phyloP scores from a whole-genome alignment of 2,888 invertebrate genomes.

The Bhutanitis thaidina region DNA sequence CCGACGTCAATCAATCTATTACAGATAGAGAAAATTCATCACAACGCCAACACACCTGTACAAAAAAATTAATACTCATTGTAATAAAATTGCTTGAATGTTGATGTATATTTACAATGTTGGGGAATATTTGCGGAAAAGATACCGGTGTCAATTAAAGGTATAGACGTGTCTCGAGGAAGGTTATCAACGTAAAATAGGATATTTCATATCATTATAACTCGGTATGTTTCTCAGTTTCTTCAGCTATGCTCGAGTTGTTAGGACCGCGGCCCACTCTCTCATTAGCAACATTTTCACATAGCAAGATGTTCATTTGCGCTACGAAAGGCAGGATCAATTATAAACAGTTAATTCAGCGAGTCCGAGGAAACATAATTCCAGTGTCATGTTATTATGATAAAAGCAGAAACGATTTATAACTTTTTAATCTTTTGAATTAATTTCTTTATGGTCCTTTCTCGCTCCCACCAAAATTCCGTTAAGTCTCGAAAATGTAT shows the following conservation, averaged over 20 bases:
- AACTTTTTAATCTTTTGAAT: neutral
- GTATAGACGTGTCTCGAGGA: neutral
- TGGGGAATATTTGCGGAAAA: too few relatives aligned
- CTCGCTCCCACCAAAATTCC: slow-evolving; percentile 15
- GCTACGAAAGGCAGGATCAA: slow-evolving; percentile 58
- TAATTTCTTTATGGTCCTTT: neutral
- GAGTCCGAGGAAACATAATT: slow-evolving; percentile 58
- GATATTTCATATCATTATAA: neutral
- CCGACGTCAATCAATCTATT: neutral
- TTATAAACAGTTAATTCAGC: slow-evolving; percentile 73
- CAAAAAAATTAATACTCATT: too few relatives aligned
- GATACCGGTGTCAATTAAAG: neutral
- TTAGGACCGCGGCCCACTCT: slow-evolving; percentile 57
- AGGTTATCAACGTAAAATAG: slow-evolving; percentile 3
- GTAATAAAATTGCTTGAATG: too few relatives aligned
- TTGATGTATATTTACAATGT: too few relatives aligned
- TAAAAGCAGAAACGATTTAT: neutral
- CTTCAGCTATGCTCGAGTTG: slow-evolving; percentile 57
- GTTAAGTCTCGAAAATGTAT: too few relatives aligned
- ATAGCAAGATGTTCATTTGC: slow-evolving; percentile 65
- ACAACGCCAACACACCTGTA: neutral
- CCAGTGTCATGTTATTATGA: slow-evolving; percentile 60
- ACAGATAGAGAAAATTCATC: slow-evolving; percentile 4
- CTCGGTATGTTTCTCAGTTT: slow-evolving; percentile 31
- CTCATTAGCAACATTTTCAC: slow-evolving; percentile 73